Percentiles rank a stretch among this genome's conserved stretches.
Conservation (phyloP, 2,888 invertebrate species). For the Hirtodrosophila cameraria region DNA sequence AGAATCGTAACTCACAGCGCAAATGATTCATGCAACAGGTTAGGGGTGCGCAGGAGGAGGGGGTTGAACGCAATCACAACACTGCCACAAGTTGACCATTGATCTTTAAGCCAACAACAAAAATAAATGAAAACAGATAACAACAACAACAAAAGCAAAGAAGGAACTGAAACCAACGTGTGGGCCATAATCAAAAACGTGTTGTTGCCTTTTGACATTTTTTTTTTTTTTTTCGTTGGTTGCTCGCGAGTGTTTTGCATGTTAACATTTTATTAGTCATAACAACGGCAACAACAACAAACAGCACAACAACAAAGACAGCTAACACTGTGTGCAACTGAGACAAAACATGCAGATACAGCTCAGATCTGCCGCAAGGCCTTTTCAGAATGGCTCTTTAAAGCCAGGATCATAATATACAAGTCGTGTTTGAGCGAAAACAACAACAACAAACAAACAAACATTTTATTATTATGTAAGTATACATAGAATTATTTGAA, state of each 20-base stretch:
- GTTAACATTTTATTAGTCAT: conserved; percentile 82
- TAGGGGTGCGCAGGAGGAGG: background rate
- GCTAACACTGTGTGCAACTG: conserved; percentile 9
- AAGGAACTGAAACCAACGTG: conserved; percentile 41
- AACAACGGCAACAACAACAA: conserved; percentile 60
- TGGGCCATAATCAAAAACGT: conserved; percentile 60
- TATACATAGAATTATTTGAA: no score
- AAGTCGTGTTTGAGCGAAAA: no score
- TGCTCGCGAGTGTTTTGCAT: conserved; percentile 74
- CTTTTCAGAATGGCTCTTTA: conserved; percentile 4
- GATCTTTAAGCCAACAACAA: conserved; percentile 60
- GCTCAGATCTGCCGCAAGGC: conserved; percentile 59
- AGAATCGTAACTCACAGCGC: conserved; percentile 64
- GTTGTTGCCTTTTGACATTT: conserved; percentile 79
- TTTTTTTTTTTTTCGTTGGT: conserved; percentile 28
- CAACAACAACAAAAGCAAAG: conserved; percentile 26
- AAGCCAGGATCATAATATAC: conserved; percentile 41
- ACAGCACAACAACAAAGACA: conserved; percentile 30
- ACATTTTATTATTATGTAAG: no score
- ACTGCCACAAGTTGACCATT: conserved; percentile 66
- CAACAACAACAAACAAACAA: no score
- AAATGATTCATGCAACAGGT: conserved; percentile 67
- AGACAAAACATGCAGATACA: conserved; percentile 10
- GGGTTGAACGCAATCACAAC: conserved; percentile 61
- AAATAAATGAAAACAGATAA: background rate